Base-by-base conservation (phyloP, 1,140 invertebrate genomes). In the Rhagoletis zephyria region DNA sequence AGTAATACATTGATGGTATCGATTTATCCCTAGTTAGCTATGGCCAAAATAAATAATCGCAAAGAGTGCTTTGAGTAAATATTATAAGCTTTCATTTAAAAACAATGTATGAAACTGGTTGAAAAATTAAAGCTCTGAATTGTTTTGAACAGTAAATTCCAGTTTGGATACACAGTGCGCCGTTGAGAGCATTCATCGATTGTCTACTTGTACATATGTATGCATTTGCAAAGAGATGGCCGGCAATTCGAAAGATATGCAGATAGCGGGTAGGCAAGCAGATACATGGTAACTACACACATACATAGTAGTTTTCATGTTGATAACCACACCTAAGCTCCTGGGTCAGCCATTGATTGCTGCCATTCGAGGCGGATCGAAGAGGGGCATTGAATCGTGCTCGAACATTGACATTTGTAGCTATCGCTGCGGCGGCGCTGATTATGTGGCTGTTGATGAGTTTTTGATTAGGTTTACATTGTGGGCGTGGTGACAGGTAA, bases 381-480 rank as follows among this genome's bases (percentile, higher is more conserved):
- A 74, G 12, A n/a, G 3, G 16, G 14, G 67, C 45, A 74, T 45
- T 74, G 67, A 74, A 67, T 10, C 64, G 64, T 70, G 16, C 45
- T 12, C 67, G 42, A 74, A 16, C 67, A 5, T 30, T 67, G 64
- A 42, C 40, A 67, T 14, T 67, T 67, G 64, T 10, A 40, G 30
- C 64, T 30, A 19, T 67, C 10, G 30, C 19, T 40, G 64, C 40
- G 64, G 7, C 30, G 40, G 10, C 64, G 64, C 30, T 67, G 64
- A 67, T 40, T 67, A 67, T 74, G 12, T 40, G 45, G 3, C 74
- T 81, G 48, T 56, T 81, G 74, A 81, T 81, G 74, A 81, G 74
- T 81, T 81, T 81, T 81, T 81, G 74, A 81, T 81, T 81, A 74
- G 40, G 40, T 74, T 7, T 42, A 45, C 45, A 48, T 19, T n/a